A percentile compares a stretch with the other conserved stretches of the same genome.
These are phyloP conservation scores for Takifugu bimaculatus DNA, from an alignment of 2,113 vertebrate species.

Conservation along the genomic window DNA sequence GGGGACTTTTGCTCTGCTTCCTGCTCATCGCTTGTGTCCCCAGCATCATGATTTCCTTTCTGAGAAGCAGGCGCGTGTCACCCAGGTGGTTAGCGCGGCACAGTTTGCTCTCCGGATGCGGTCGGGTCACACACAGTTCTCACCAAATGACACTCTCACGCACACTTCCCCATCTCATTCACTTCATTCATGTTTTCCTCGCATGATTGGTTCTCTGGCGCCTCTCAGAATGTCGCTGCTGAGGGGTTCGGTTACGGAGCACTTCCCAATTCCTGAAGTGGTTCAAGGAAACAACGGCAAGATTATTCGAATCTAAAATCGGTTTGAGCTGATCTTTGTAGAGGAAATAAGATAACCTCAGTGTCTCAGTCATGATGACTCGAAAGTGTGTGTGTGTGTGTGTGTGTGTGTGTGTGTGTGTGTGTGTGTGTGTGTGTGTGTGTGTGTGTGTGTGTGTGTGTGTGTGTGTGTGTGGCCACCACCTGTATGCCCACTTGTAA, in stretches of 20 bases:
- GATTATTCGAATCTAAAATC: constrained; percentile 1
- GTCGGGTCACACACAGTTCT: not conserved
- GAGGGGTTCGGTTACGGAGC: not conserved
- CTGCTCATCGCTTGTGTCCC: constrained; percentile 51
- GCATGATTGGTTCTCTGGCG: not conserved
- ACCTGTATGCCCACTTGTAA: constrained; percentile 21
- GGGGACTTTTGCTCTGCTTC: constrained; percentile 31
- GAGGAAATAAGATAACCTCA: not conserved
- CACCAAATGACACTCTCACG: not conserved
- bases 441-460: constrained; percentile 1
- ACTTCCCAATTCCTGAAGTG: not conserved
- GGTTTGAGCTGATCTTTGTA: constrained; percentile 4
- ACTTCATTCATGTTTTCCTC: constrained; percentile 28
- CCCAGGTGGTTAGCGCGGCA: constrained; percentile 3
- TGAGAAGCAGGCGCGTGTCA: constrained; percentile 23
- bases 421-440: too few species aligned
- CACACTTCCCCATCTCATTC: not conserved
- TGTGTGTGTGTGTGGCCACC: constrained; percentile 14
- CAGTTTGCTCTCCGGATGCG: constrained; percentile 20
- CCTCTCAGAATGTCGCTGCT: constrained; percentile 8
- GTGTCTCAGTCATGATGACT: not conserved
- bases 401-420: too few species aligned
- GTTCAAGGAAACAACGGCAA: not conserved
- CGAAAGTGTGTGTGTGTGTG: constrained; percentile 3
- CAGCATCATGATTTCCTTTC: constrained; percentile 53